Evolutionary conservation across 2,888 invertebrate species (phyloP).

Genomic region (Linyphia triangularis): DNA sequence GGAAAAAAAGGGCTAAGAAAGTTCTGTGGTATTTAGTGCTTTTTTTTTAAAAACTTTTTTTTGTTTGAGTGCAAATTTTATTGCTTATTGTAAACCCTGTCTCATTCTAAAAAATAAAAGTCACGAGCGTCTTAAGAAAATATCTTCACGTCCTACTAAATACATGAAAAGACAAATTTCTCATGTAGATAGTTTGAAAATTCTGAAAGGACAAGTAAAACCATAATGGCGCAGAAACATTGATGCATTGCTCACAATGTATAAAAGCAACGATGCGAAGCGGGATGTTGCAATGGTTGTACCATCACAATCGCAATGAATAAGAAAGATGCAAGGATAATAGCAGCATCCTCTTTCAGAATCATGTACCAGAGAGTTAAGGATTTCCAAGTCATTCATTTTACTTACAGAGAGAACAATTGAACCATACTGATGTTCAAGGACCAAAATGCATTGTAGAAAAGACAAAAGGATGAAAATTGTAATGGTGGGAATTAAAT

Average conservation of each 20-base stretch:
- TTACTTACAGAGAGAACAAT: conserved; percentile 23
- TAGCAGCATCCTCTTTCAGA: conserved; percentile 37
- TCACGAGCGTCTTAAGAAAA: neutral
- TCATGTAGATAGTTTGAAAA: neutral
- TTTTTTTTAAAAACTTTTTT: too few species aligned
- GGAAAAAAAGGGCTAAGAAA: too few species aligned
- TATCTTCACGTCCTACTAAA: neutral
- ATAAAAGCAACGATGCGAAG: conserved; percentile 26
- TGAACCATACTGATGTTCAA: conserved; percentile 28
- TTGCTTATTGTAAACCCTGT: too few species aligned
- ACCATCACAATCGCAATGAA: conserved; percentile 18
- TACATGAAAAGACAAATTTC: neutral
- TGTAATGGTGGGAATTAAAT: neutral
- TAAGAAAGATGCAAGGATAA: conserved; percentile 36
- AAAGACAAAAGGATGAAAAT: conserved; percentile 10
- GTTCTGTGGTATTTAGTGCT: too few species aligned
- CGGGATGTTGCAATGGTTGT: conserved; percentile 11
- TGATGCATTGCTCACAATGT: conserved; percentile 8
- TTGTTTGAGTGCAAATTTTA: too few species aligned
- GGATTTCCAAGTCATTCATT: conserved; percentile 8
- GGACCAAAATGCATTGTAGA: conserved; percentile 11
- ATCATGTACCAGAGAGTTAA: conserved; percentile 6
- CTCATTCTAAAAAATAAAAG: too few species aligned
- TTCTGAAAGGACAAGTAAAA: neutral
- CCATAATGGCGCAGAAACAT: neutral